phyloP scores from a whole-genome alignment of 2,113 vertebrate genomes.

The Megatriorchis doriae region DNA sequence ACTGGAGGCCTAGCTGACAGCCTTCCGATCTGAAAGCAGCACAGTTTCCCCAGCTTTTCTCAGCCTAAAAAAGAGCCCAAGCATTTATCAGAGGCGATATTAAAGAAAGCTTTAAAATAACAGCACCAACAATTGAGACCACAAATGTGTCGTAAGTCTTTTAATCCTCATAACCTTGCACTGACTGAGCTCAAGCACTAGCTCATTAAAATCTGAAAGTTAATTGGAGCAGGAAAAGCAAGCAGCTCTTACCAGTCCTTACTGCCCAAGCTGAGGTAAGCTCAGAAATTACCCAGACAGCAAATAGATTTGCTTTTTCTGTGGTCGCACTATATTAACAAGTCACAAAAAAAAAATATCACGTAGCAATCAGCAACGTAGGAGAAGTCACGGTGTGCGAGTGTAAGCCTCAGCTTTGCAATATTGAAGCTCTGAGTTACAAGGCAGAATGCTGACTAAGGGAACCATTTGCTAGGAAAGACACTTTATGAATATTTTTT shows the following conservation, averaged over 20 bases:
- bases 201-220: conserved; percentile 18
- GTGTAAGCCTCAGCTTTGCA: background rate
- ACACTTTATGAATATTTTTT: background rate
- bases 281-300: background rate
- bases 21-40: background rate
- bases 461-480: background rate
- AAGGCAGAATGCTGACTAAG: background rate
- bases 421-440: background rate
- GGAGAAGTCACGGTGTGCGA: background rate
- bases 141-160: background rate
- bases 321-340: background rate
- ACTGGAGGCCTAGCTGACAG: background rate
- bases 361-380: background rate
- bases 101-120: background rate
- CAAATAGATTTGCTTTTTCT: background rate
- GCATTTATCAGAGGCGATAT: background rate
- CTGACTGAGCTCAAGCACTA: background rate
- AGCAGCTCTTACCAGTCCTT: background rate
- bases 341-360: background rate
- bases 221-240: conserved; percentile 27
- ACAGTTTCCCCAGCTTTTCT: background rate
- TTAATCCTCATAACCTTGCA: background rate
- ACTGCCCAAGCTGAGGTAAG: background rate
- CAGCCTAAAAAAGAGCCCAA: background rate
- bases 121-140: background rate